Base-by-base conservation (phyloP, 2,888 invertebrate genomes). In the Apotomis betuletana region DNA sequence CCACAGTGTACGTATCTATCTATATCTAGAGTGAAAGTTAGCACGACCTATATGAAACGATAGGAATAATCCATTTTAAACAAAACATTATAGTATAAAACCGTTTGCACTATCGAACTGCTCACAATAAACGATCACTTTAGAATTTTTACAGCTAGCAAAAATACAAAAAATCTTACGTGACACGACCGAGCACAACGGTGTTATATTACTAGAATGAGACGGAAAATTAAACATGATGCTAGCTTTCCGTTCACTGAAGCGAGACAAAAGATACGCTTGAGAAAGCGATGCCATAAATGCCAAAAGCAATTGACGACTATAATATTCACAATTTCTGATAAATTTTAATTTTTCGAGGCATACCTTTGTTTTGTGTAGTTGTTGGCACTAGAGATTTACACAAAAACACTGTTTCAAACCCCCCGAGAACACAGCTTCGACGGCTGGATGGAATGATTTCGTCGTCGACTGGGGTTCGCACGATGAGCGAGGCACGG, bases 381-480 rank as follows among this genome's bases (percentile, higher is more conserved):
- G 85, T 89, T 88, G 88, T 93, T 93, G 93, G 92, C 93, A 93
- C 92, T 86, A 84, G 85, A 88, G 85, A 88, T 90, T 90, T 88
- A 87, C 87, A 86, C 84, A 90, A 89, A 90, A 91, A 90, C 90
- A 89, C 90, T 88, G 90, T 90, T 87, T 90, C 88, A 91, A 91
- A 90, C 92, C 92, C 91, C 77, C 91, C 90, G 88, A 92, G 91
- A 92, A 92, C 89, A 89, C 91, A 89, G 91, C 92, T 91, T 91
- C 92, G 91, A 93, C 92, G 92, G 91, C 92, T 92, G 92, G 92
- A 92, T 93, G 92, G 92, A 93, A 93, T 92, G 91, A 92, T 91
- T 92, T 93, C 89, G 91, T 91, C 92, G 92, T 90, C 91, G 92
- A 88, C 88, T 88, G 85, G 84, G 84, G 84, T 84, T 84, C 84